phyloP scores from a whole-genome alignment of 2,113 vertebrate genomes.

The Atractosteus spatula region DNA sequence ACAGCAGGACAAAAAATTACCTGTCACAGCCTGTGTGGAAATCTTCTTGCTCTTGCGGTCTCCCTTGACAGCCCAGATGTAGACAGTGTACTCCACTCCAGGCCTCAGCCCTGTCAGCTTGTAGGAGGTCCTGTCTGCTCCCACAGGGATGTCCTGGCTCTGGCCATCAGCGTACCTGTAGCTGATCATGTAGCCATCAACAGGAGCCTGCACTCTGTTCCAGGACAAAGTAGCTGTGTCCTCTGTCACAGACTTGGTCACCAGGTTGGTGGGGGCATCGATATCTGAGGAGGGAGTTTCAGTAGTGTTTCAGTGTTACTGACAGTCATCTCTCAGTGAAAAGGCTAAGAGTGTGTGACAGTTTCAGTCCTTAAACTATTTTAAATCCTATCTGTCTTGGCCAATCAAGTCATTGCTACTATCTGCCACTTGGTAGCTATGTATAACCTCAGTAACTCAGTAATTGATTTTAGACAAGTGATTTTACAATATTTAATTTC shows the following conservation, averaged over 20 bases:
- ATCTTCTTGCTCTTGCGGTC: conserved; percentile 43
- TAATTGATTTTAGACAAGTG: no score
- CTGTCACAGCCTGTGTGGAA: conserved; percentile 37
- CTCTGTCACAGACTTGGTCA: conserved; percentile 38
- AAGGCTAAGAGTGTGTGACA: no score
- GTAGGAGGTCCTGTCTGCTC: conserved; percentile 27
- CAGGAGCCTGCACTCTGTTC: conserved; percentile 37
- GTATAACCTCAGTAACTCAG: no score
- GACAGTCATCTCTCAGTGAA: background rate
- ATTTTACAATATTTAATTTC: no score
- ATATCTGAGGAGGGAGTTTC: conserved; percentile 33
- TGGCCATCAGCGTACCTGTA: conserved; percentile 42
- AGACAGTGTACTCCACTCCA: conserved; percentile 46
- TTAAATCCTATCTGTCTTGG: no score
- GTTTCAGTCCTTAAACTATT: no score
- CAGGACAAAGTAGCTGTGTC: conserved; percentile 39
- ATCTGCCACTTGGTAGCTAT: no score
- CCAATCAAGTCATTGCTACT: no score
- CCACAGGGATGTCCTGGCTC: conserved; percentile 32
- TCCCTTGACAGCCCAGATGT: conserved; percentile 53
- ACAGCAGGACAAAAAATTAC: conserved; percentile 15
- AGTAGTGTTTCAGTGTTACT: no score
- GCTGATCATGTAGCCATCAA: conserved; percentile 50
- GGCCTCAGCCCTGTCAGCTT: conserved; percentile 45
- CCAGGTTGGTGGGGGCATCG: conserved; percentile 43